Evolutionary conservation across 2,888 invertebrate genomes (phyloP).

Genomic region (Monochamus alternatus): DNA sequence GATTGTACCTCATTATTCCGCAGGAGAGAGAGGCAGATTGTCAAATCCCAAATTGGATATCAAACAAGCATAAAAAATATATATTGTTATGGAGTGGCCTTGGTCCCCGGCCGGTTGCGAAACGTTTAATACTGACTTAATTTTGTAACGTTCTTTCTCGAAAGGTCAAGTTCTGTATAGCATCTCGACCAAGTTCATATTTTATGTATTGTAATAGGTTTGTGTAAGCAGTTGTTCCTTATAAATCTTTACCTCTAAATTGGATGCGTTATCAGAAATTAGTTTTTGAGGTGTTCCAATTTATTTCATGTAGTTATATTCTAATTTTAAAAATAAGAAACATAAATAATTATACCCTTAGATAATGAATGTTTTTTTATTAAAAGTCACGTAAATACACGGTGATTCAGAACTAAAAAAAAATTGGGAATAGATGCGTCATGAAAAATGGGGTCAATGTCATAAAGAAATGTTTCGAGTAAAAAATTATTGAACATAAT

Average conservation of each 20-base stretch:
- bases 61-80: not conserved
- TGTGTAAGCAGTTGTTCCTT: not conserved
- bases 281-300: no score
- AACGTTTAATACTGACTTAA: conserved; percentile 21
- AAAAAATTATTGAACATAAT: no score
- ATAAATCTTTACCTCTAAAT: not conserved
- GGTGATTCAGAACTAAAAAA: no score
- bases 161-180: conserved; percentile 20
- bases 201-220: not conserved
- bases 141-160: not conserved
- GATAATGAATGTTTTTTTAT: no score
- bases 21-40: not conserved
- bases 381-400: no score
- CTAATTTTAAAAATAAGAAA: no score
- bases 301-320: no score
- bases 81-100: conserved; percentile 22
- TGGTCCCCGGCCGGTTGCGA: conserved; percentile 16
- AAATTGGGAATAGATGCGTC: no score
- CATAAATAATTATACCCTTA: no score
- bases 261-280: no score
- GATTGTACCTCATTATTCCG: not conserved
- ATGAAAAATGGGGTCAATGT: no score
- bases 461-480: no score
- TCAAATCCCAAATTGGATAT: conserved; percentile 5
- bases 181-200: conserved; percentile 1